These are phyloP conservation scores for Mormyrops boulengeri DNA, from an alignment of 2,797 vertebrate species.

Conservation along the genomic window DNA sequence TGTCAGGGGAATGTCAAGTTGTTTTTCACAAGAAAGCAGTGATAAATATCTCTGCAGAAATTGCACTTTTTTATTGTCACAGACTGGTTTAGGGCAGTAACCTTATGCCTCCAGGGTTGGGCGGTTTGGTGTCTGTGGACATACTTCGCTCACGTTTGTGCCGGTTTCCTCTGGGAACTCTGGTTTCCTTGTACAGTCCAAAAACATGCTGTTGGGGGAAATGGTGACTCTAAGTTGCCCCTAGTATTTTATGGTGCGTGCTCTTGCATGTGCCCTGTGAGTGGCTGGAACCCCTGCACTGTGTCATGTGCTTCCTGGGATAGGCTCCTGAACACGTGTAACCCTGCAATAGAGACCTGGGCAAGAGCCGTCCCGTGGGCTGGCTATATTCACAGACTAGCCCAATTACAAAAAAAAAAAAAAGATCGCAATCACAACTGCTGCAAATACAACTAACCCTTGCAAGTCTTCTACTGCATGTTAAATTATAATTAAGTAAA, in stretches of 20 bases:
- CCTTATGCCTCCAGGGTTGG: neutral
- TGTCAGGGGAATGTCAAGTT: neutral
- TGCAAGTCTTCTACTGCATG: neutral
- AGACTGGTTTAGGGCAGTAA: neutral
- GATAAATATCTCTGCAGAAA: neutral
- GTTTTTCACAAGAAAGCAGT: neutral
- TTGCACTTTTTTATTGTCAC: neutral
- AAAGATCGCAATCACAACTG: neutral
- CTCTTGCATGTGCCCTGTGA: neutral
- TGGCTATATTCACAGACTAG: neutral
- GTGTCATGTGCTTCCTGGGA: neutral
- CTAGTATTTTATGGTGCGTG: neutral
- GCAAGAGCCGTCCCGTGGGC: neutral
- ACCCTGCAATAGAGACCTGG: neutral
- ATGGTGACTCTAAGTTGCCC: neutral
- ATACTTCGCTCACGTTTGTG: neutral
- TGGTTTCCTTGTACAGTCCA: neutral
- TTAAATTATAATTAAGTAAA: neutral
- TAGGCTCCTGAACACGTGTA: neutral
- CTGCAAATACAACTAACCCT: neutral
- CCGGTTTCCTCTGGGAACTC: neutral
- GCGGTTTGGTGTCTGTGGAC: neutral
- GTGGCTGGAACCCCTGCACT: neutral
- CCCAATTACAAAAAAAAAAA: neutral
- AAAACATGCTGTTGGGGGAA: neutral